Evolutionary conservation across 2,888 invertebrate genomes (phyloP).

Genomic region (Spisula solida): DNA sequence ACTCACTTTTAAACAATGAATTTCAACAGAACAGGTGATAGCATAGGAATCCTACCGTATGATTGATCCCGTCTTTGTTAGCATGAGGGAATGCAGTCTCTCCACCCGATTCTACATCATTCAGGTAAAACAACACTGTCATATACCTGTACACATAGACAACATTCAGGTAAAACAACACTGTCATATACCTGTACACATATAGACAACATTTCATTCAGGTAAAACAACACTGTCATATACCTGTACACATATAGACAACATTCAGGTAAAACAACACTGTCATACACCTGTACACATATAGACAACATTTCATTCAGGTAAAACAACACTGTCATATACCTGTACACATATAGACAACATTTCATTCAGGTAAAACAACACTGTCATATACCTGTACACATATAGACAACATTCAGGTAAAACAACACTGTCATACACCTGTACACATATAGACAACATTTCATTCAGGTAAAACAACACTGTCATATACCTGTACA

Average conservation of each 20-base stretch:
- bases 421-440: background rate
- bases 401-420: background rate
- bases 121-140: conserved; percentile 83
- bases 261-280: conserved; percentile 14
- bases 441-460: background rate
- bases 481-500: background rate
- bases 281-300: background rate
- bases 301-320: background rate
- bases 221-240: background rate
- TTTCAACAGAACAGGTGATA: no score
- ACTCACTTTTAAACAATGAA: no score
- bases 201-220: background rate
- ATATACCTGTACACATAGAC: conserved; percentile 74
- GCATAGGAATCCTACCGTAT: conserved; percentile 52
- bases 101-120: conserved; percentile 81
- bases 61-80: conserved; percentile 75
- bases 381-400: background rate
- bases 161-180: background rate
- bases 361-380: conserved; percentile 5
- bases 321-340: conserved; percentile 1
- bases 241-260: conserved; percentile 3
- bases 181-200: background rate
- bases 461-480: conserved; percentile 6
- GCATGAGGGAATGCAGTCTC: conserved; percentile 83
- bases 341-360: background rate